Base-by-base conservation (phyloP, 2,888 invertebrate genomes). In the Drosophila mettleri region DNA sequence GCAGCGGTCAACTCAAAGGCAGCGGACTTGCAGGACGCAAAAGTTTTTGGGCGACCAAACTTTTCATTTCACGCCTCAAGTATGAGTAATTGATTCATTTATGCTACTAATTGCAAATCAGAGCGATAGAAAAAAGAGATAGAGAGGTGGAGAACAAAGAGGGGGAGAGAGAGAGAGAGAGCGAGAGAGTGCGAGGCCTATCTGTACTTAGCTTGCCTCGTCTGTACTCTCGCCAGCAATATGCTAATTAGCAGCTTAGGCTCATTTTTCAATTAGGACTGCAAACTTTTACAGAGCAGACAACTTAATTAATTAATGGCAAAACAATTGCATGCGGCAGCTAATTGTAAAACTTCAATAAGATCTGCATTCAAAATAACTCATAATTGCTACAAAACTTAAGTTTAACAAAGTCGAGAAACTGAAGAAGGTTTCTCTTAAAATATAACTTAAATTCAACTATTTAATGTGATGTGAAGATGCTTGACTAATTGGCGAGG, bases 71-170 rank as follows among this genome's bases (percentile, higher is more conserved):
- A 76, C 74, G 69, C 71, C 70, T 62, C 71, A 86, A 82, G 91
- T 83, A 78, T 89, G 91, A 89, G 91, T 91, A 91, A 90, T 90
- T 89, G 89, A 90, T 89, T 86, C 89, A 90, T 88, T 89, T 88
- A 78, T 84, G 76, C 85, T 89, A 86, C 80, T 90, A 90, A 90
- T 89, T 89, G 88, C 78, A 86, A 83, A 84, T 88, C 74, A 69
- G 57, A 43, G 58, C 38, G 27, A 24, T 4, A 24, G 14, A 12
- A 3, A 41, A 41, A 6, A 16, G n/a, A 41, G 16, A 16, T 12
- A 16, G 31, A n/a, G n/a, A 7, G 12, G 12, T 7, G 12, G 27
- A 29, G 29, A 27, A 38, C 34, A 2, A 24, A 22, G 9, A 33
- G 6, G 2, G 24, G 8, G 16, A 16, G 27, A 27, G 18, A 38